Base-by-base conservation (phyloP, 2,113 vertebrate species). In the Chaetodon trifascialis region DNA sequence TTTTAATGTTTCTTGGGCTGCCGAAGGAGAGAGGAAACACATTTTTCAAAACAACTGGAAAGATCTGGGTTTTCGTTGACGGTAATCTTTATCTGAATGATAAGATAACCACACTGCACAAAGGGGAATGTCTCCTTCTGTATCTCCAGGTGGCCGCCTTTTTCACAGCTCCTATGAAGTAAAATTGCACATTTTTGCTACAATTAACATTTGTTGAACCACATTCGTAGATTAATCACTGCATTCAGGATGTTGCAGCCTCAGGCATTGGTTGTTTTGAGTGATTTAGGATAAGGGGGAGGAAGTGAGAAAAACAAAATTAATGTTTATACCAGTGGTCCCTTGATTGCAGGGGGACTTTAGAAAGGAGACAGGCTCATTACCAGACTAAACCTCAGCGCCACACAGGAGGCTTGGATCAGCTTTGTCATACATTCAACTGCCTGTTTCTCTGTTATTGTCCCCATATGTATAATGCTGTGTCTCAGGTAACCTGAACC, bases 251-350 rank as follows among this genome's bases (percentile, higher is more conserved):
- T 59, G 30, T 68, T 72, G 59, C 11, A 73, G 86, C 79, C 66
- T 78, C 63, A 23, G 78, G 62, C 81, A 25, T 69, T 69, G 19
- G 60, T 79, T 89, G 83, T 86, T 93, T 76, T 83, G 76, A 87
- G 78, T 62, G 76, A 86, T 82, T 91, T 78, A 56, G 73, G 73
- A 73, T 72, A 74, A 77, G 67, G 17, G 72, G 76, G 80, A 84
- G 84, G 83, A 88, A 82, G 88, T 88, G 73, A 88, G 71, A 79
- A 91, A 88, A 83, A 88, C 52, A 36, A 87, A 92, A 92, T 91
- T 1, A 85, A 86, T 90, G 89, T 91, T 93, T 90, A 93, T 78
- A 63, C 58, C 73, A 75, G 80, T 79, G 79, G 76, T 80, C 72
- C 63, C 56, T 83, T 89, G 80, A 93, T 90, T 89, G 85, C 85